A percentile compares a stretch with the other conserved stretches of the same genome.
These are phyloP conservation scores for Clavelina lepadiformis DNA, from an alignment of 23 tunicate genomes.

Conservation along the genomic window DNA sequence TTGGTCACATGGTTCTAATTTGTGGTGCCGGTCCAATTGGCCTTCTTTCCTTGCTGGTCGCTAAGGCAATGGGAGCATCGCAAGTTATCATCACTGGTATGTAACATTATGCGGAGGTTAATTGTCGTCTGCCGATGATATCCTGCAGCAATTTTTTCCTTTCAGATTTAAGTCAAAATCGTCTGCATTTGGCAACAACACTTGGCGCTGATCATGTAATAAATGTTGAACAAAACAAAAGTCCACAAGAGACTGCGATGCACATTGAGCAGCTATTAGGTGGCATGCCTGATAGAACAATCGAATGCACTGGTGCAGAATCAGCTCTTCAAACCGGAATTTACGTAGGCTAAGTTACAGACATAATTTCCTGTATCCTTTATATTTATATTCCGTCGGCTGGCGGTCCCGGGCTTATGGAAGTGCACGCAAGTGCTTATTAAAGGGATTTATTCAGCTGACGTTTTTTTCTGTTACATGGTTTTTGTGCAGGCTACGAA, in stretches of 20 bases:
- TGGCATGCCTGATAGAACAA: constrained; percentile 81
- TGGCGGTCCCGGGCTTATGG: too few species aligned
- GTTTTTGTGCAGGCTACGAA: constrained; percentile 81
- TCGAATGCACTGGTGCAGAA: constrained; percentile 99
- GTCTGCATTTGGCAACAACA: constrained; percentile 61
- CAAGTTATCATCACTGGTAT: constrained; percentile 82
- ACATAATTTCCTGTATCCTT: too few species aligned
- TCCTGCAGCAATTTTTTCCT: too few species aligned
- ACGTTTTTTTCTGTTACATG: too few species aligned
- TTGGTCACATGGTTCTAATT: constrained; percentile 82
- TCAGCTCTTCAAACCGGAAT: constrained; percentile 94
- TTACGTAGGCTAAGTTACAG: constrained; percentile 67
- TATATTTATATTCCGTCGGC: too few species aligned
- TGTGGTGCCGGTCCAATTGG: constrained; percentile 99
- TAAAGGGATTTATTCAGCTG: too few species aligned
- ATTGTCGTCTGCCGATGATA: too few species aligned
- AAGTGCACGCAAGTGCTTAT: too few species aligned
- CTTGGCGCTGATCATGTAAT: constrained; percentile 77
- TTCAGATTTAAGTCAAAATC: constrained; percentile 60
- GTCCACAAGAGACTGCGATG: constrained; percentile 66
- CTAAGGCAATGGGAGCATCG: constrained; percentile 98
- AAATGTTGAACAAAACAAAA: constrained; percentile 33
- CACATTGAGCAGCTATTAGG: constrained; percentile 42
- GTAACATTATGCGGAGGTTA: too few species aligned
- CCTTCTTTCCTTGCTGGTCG: constrained; percentile 78